These are phyloP conservation scores for Drosophila gunungcola DNA, from an alignment of 1,140 invertebrate species.

Conservation along the genomic window DNA sequence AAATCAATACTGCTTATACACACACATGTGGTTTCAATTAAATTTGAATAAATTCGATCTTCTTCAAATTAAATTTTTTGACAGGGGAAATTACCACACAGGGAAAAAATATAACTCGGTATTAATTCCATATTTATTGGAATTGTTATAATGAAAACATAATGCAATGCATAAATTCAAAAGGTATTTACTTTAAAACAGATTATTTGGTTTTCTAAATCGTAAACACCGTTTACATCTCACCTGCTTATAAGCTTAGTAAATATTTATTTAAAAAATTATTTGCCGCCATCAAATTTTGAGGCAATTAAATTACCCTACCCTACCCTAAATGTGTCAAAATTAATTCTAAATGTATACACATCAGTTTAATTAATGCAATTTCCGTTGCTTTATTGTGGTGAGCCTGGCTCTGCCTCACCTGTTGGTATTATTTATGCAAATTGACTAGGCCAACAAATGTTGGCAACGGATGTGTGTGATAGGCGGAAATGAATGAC, in stretches of 20 bases:
- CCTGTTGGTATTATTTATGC: constrained; percentile 54
- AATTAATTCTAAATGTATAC: constrained; percentile 41
- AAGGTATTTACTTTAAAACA: no score
- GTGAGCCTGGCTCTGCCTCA: constrained; percentile 9
- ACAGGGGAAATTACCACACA: constrained; percentile 2
- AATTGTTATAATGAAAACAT: no score
- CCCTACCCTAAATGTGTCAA: constrained; percentile 30
- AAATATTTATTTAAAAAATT: constrained; percentile 35
- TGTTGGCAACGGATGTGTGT: constrained; percentile 42
- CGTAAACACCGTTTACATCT: background rate
- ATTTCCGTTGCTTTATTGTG: constrained; percentile 42
- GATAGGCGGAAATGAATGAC: constrained; percentile 39
- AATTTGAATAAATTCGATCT: constrained; percentile 26
- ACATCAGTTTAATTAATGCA: constrained; percentile 51
- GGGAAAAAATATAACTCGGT: background rate
- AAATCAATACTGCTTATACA: constrained; percentile 34
- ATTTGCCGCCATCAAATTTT: constrained; percentile 6
- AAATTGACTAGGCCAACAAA: constrained; percentile 24
- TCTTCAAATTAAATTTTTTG: constrained; percentile 34
- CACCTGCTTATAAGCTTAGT: no score
- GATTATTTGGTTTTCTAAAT: background rate
- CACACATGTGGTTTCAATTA: constrained; percentile 26
- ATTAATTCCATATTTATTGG: no score
- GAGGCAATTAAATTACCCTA: background rate
- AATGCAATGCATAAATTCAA: no score